These are phyloP conservation scores for Arge pagana DNA, from an alignment of 2,888 invertebrate species.

Conservation along the genomic window DNA sequence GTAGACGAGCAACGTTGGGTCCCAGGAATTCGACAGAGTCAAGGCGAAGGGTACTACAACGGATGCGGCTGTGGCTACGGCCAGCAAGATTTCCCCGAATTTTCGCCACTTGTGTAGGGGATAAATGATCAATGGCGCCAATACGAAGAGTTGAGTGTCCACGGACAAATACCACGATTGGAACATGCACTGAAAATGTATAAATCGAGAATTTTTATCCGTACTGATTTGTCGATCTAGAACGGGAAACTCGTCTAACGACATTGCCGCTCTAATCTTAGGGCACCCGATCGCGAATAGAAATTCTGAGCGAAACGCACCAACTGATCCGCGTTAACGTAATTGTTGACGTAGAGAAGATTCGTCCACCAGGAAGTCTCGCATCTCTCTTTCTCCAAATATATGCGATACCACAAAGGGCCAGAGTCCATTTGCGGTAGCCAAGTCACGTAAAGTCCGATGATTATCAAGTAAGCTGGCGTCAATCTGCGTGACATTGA, in stretches of 20 bases:
- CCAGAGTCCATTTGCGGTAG: conserved; percentile 72
- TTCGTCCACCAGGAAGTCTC: conserved; percentile 75
- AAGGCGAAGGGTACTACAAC: conserved; percentile 63
- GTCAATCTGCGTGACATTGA: conserved; percentile 67
- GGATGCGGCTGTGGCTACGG: conserved; percentile 60
- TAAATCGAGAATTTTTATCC: conserved; percentile 26
- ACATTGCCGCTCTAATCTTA: too few relatives aligned
- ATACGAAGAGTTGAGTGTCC: conserved; percentile 69
- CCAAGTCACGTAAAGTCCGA: conserved; percentile 76
- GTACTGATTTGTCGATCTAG: too few relatives aligned
- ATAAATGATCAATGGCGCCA: conserved; percentile 71
- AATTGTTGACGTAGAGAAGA: conserved; percentile 75
- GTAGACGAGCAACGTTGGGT: conserved; percentile 72
- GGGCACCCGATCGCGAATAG: too few relatives aligned
- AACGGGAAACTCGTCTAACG: too few relatives aligned
- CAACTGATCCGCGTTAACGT: conserved; percentile 67
- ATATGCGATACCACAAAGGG: conserved; percentile 72
- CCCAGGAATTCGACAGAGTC: conserved; percentile 65
- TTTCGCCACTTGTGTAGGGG: conserved; percentile 69
- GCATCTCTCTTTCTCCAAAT: conserved; percentile 63
- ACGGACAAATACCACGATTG: conserved; percentile 73
- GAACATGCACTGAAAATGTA: conserved; percentile 69
- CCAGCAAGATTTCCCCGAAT: conserved; percentile 63
- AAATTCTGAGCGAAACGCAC: too few relatives aligned
- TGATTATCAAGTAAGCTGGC: conserved; percentile 73